Evolutionary conservation across 2,113 vertebrate genomes (phyloP), one percentile per base, ranked within the genome.

Genomic region (Barbus barbus): DNA sequence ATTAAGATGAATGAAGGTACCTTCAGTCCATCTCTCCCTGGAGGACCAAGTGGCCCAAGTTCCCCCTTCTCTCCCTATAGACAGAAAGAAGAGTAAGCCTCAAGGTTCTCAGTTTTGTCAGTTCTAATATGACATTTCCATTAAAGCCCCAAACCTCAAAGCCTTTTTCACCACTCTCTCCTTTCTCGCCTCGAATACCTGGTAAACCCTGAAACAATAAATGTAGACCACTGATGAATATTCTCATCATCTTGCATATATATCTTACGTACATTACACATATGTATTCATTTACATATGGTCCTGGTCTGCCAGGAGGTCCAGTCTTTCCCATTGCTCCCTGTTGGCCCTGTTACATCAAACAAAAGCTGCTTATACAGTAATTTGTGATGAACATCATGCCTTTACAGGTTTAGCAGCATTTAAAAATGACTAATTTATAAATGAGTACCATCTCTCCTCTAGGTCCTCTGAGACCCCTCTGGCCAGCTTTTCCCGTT

Each of bases 371-470:
- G 28, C 48, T 31, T 11, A 48, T 24, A 48, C 24, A 33, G 53
- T n/a, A n/a, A 58, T 58, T 71, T 48, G 20, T 13, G 44, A 9
- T 20, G 36, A 33, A 51, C 5, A 28, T 20, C 9, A 78, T 38
- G 16, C 12, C 48, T 24, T 67, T 67, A 41, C 18, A 83, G 69
- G 24, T 65, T n/a, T 67, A 20, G 12, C 2, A 41, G 20, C 28
- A 26, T 36, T 14, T 22, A 36, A 83, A 76, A 38, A 36, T 46
- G 1, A 67, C 18, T 61, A 46, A 87, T 33, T 9, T 77, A 79
- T 56, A 6, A 3, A 28, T 69, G 1, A n/a, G 65, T 90, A 96
- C 95, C 94, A 95, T 94, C 83, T 85, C 90, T 73, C 96, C 95
- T 38, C 9, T 88, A 56, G 71, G 78, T 1, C 95, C 96, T 81